Percentiles rank a stretch among this genome's conserved stretches.
Evolutionary conservation across 1,140 invertebrate genomes (phyloP).

Genomic region (Nomia melanderi): DNA sequence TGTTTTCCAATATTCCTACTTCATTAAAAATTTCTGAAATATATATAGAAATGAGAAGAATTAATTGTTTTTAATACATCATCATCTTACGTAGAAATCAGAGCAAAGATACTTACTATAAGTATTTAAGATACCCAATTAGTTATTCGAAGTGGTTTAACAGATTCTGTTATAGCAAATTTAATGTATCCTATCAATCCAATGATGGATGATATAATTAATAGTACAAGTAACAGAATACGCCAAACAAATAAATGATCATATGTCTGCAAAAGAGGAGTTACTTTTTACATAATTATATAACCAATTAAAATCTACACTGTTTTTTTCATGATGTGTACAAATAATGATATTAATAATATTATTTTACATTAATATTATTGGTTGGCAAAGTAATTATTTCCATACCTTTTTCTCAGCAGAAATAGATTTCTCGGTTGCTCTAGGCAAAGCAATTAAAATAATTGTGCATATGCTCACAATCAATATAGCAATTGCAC

Average conservation of each 20-base stretch:
- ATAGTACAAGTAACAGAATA: constrained; percentile 75
- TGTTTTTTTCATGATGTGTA: background rate
- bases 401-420: constrained; percentile 73
- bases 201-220: background rate
- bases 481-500: constrained; percentile 41
- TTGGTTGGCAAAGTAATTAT: background rate
- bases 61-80: background rate
- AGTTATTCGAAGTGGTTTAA: constrained; percentile 76
- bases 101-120: constrained; percentile 19
- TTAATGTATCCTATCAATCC: constrained; percentile 78
- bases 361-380: no score
- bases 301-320: background rate
- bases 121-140: constrained; percentile 74
- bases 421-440: constrained; percentile 69
- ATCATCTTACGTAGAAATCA: background rate
- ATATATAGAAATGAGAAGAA: background rate
- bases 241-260: constrained; percentile 83
- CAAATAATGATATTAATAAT: background rate
- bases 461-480: constrained; percentile 64
- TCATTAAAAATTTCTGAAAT: background rate
- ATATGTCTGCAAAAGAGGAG: constrained; percentile 80
- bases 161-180: constrained; percentile 76
- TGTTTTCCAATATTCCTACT: background rate
- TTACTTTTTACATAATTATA: background rate
- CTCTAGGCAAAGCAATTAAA: constrained; percentile 81